Percentiles rank a stretch among this genome's conserved stretches.
Conservation (phyloP, 2,888 invertebrate genomes). For the Marasmarcha lunaedactyla region DNA sequence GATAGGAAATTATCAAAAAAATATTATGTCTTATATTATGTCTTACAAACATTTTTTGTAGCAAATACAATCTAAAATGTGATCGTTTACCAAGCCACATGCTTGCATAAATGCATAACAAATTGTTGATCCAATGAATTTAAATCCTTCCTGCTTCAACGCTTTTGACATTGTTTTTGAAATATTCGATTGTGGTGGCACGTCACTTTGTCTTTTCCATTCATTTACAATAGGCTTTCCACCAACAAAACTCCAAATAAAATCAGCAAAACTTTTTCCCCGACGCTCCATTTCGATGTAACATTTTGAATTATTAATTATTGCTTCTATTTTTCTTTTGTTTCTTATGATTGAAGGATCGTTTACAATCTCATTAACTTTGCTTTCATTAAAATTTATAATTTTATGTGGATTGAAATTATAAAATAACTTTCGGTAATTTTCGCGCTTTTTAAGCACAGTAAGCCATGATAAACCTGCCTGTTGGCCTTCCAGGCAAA, state of each 20-base stretch:
- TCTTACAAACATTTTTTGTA: constrained; percentile 5
- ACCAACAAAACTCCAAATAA: constrained; percentile 47
- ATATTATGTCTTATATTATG: too few species aligned
- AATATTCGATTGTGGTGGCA: constrained; percentile 32
- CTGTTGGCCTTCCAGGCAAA: constrained; percentile 59
- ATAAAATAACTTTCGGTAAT: constrained; percentile 33
- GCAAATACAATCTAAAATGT: constrained; percentile 31
- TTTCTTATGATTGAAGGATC: constrained; percentile 38
- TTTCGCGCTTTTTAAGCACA: constrained; percentile 46
- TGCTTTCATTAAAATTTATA: constrained; percentile 22
- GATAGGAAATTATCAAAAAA: too few species aligned
- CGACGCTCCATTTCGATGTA: constrained; percentile 36
- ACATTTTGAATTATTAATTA: constrained; percentile 44
- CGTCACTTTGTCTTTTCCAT: constrained; percentile 30
- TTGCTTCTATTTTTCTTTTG: constrained; percentile 43
- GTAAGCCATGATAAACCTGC: constrained; percentile 57
- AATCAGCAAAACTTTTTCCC: constrained; percentile 38
- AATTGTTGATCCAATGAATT: constrained; percentile 46
- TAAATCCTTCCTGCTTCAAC: constrained; percentile 44
- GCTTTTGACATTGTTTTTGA: constrained; percentile 37
- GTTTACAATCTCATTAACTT: constrained; percentile 24
- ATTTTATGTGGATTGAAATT: constrained; percentile 41
- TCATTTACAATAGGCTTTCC: constrained; percentile 34
- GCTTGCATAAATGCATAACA: constrained; percentile 63
- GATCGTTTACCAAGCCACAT: constrained; percentile 55